Conservation (phyloP, 2,888 invertebrate genomes). For the Callyntrura sp. region DNA sequence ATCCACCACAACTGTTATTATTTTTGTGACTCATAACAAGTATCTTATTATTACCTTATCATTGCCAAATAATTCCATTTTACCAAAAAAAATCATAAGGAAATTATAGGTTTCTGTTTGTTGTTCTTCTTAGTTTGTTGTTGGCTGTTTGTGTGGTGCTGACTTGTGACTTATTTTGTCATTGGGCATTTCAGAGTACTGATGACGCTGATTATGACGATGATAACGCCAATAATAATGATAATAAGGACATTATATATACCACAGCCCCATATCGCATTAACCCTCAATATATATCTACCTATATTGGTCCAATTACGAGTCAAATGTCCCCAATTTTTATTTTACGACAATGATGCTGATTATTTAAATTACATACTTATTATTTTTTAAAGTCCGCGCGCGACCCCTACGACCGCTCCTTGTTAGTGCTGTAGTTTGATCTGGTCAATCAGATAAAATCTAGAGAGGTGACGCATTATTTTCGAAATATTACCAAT, state of each 20-base stretch:
- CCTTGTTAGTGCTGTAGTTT: background rate
- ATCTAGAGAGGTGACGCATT: no score
- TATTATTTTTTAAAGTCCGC: constrained; percentile 35
- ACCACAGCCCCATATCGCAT: background rate
- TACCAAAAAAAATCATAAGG: constrained; percentile 35
- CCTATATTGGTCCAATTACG: constrained; percentile 49
- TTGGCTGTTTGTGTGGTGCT: no score
- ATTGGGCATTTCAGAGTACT: background rate
- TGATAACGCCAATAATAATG: background rate
- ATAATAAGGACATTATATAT: background rate
- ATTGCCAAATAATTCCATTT: no score
- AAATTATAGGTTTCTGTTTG: constrained; percentile 47
- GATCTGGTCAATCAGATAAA: background rate
- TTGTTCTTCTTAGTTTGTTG: no score
- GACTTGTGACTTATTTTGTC: constrained; percentile 32
- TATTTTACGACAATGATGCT: constrained; percentile 18
- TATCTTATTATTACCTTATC: constrained; percentile 25
- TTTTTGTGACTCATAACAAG: background rate
- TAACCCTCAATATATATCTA: no score
- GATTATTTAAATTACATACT: constrained; percentile 34
- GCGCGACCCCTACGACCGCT: constrained; percentile 32
- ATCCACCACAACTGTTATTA: background rate
- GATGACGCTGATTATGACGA: no score
- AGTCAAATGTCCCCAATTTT: constrained; percentile 52
- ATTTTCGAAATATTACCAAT: background rate